Base-by-base conservation (phyloP, 2,888 invertebrate genomes). In the Ligdia adustata region DNA sequence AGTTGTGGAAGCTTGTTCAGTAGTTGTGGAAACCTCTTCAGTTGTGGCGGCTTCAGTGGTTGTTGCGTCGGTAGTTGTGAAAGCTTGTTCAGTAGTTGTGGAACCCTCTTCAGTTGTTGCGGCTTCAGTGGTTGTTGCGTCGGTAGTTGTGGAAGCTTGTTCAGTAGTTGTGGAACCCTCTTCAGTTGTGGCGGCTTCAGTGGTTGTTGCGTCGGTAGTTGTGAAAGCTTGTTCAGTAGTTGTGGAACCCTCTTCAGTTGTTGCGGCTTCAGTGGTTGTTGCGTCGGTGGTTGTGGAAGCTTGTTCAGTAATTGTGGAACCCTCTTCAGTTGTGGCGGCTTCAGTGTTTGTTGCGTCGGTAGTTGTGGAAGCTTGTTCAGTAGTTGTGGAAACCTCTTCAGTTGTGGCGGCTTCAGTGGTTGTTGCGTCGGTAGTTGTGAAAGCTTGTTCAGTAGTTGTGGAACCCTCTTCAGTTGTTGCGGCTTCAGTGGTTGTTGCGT, bases 31-130 rank as follows among this genome's bases (percentile, higher is more conserved):
- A 1, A 48, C 13, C 3, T 0, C 11, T 4, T 24, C 31, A 1
- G 22, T n/a, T 2, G 51, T 55, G 0, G 55, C 48, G 0, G 42
- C 9, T 1, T 29, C 39, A 9, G 40, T 40, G 2, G 56, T 57
- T 1, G 45, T 53, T 16, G 16, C n/a, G n/a, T n/a, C n/a, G n/a
- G n/a, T n/a, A n/a, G n/a, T n/a, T n/a, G n/a, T n/a, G n/a, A 20
- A 11, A 7, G 1, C 15, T 4, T 18, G 26, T 11, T 39, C 33
- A 18, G 26, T 37, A 6, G 22, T 54, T 12, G 35, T 9, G 4
- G 22, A 1, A 6, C 9, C 22, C 26, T 3, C 12, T 1, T 29
- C 15, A 18, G 40, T 4, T 7, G 31, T 16, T 13, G 26, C 32
- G 13, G 44, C 45, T 6, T 22, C 22, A 22, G 24, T 14, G 15